Base-by-base conservation (phyloP, 2,113 vertebrate species). In the Oreocharis arfaki region DNA sequence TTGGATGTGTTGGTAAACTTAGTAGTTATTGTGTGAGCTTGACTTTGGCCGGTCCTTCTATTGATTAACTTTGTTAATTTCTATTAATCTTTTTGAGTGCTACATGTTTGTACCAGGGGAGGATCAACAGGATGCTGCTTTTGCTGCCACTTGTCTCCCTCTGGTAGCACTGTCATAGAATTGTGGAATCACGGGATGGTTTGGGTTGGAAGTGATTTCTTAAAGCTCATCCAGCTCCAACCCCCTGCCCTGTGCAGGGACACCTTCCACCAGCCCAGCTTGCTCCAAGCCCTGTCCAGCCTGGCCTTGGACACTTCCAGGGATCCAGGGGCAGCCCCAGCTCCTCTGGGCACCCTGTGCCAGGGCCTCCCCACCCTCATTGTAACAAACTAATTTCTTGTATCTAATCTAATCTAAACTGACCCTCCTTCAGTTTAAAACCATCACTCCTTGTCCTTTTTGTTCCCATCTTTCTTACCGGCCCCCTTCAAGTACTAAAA, bases 41-140 rank as follows among this genome's bases (percentile, higher is more conserved):
- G 87, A 16, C 81, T 80, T 21, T 30, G 84, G 30, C 57, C 53
- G 61, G 32, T 57, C 27, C 9, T 79, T 71, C 37, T 52, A 24
- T 14, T 10, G 13, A 53, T 46, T 56, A 41, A 73, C 20, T 76
- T 82, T 12, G 14, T 26, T n/a, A 13, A 13, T 68, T 87, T 64
- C 44, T 24, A 1, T 61, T 46, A 49, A 75, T 10, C 10, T 55
- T 13, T 37, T 44, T 87, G 78, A 73, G 60, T 39, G 17, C 22
- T 41, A 1, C 0, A 0, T 33, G 10, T 35, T 1, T n/a, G 2
- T 53, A 41, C 10, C 1, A 1, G 35, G 16, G 28, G 11, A 63
- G 15, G 24, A 44, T 63, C 67, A 59, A 39, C n/a, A 70, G 1
- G 3, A 7, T 20, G 41, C 35, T 86, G 30, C 6, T 81, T 67